These are phyloP conservation scores for Nyctibius grandis DNA, from an alignment of 2,797 vertebrate genomes.

Conservation along the genomic window DNA sequence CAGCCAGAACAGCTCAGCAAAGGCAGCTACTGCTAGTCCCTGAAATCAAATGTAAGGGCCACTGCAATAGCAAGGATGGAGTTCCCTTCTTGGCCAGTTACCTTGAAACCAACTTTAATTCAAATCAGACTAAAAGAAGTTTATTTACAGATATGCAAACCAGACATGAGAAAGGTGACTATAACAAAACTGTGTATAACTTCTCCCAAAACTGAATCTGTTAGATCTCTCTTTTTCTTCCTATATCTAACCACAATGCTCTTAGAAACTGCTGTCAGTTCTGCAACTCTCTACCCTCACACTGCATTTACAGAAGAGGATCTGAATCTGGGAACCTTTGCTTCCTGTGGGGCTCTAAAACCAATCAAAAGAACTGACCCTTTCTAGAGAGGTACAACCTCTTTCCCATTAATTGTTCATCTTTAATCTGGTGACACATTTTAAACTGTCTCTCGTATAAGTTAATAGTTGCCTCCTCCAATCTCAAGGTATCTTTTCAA, in stretches of 20 bases:
- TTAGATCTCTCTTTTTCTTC: neutral
- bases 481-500: neutral
- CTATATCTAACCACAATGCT: neutral
- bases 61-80: neutral
- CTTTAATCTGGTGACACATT: neutral
- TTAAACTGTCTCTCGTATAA: neutral
- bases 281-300: neutral
- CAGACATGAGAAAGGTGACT: neutral
- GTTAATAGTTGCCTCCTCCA: neutral
- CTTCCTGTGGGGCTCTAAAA: neutral
- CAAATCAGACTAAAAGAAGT: neutral
- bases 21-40: neutral
- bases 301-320: neutral
- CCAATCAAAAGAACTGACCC: neutral
- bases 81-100: neutral
- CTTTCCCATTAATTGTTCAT: neutral
- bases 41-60: neutral
- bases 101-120: neutral
- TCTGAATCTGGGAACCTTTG: neutral
- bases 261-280: neutral
- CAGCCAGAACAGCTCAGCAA: neutral
- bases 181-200: neutral
- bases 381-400: neutral
- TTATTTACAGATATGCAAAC: neutral
- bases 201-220: neutral